Evolutionary conservation across 2,888 invertebrate genomes (phyloP).

Genomic region (Bimastos eiseni): DNA sequence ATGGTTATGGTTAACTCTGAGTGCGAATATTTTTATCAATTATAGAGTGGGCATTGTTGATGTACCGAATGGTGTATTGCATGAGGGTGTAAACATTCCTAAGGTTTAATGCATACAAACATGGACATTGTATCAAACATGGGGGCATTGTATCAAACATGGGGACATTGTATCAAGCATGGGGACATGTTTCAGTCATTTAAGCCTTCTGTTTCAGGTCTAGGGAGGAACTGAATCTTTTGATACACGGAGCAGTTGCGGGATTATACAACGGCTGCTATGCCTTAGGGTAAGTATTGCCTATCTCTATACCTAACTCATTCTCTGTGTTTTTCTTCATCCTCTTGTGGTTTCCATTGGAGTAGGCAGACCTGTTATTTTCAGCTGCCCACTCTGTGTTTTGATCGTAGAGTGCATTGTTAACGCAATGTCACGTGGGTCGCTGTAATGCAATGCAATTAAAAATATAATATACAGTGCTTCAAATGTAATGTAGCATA

Average conservation of each 20-base stretch:
- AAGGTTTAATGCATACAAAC: too few relatives aligned
- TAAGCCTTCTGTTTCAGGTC: not conserved
- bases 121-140: too few relatives aligned
- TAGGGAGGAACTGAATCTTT: not conserved
- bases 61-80: too few relatives aligned
- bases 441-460: not conserved
- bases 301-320: not conserved
- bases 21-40: too few relatives aligned
- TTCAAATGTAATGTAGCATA: too few relatives aligned
- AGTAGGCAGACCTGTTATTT: not conserved
- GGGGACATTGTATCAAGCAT: not conserved
- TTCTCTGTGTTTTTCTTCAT: not conserved
- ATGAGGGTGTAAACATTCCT: too few relatives aligned
- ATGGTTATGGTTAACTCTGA: too few relatives aligned
- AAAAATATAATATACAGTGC: not conserved
- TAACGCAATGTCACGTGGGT: not conserved
- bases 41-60: too few relatives aligned
- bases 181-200: not conserved
- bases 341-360: not conserved
- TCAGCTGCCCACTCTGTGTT: not conserved
- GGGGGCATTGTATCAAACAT: too few relatives aligned
- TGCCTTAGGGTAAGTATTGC: slow-evolving; percentile 27
- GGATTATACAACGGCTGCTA: slow-evolving; percentile 31
- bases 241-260: slow-evolving; percentile 14
- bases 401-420: not conserved